Conservation (phyloP, 2,888 invertebrate genomes). For the Diplazon laetatorius region DNA sequence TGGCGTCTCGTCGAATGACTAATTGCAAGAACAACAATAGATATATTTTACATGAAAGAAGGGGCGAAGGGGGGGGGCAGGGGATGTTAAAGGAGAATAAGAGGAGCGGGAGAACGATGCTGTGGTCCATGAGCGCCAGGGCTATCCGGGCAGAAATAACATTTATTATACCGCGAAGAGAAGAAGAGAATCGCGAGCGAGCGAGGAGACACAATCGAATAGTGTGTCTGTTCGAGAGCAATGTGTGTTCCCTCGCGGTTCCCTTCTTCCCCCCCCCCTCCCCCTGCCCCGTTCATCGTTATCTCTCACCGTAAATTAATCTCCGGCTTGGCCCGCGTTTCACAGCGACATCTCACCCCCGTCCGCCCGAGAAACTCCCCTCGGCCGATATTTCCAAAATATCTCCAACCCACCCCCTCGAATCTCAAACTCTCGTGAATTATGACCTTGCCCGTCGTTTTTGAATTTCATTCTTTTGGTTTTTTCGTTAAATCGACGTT, state of each 20-base stretch:
- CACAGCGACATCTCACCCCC: constrained; percentile 66
- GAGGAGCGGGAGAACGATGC: constrained; percentile 49
- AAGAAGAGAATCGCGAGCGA: constrained; percentile 52
- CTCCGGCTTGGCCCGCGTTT: constrained; percentile 70
- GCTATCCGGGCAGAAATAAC: constrained; percentile 61
- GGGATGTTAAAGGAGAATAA: constrained; percentile 59
- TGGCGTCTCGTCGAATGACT: constrained; percentile 79
- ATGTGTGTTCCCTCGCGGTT: constrained; percentile 66
- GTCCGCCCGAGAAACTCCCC: constrained; percentile 60
- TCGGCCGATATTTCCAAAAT: constrained; percentile 77
- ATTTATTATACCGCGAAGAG: constrained; percentile 63
- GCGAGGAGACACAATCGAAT: constrained; percentile 79
- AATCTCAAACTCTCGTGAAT: constrained; percentile 52
- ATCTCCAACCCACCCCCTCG: too few relatives aligned
- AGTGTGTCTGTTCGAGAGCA: too few relatives aligned
- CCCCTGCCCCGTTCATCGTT: constrained; percentile 76
- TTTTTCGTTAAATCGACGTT: constrained; percentile 8
- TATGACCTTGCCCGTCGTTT: constrained; percentile 41
- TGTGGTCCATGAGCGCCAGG: constrained; percentile 49
- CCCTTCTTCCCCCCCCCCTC: constrained; percentile 58
- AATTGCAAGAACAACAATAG: constrained; percentile 81
- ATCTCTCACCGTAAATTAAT: constrained; percentile 81
- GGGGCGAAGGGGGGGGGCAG: too few relatives aligned
- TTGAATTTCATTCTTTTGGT: constrained; percentile 17
- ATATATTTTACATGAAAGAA: constrained; percentile 78